Evolutionary conservation across 2,797 vertebrate genomes (phyloP).

Genomic region (Gambusia yucatana): DNA sequence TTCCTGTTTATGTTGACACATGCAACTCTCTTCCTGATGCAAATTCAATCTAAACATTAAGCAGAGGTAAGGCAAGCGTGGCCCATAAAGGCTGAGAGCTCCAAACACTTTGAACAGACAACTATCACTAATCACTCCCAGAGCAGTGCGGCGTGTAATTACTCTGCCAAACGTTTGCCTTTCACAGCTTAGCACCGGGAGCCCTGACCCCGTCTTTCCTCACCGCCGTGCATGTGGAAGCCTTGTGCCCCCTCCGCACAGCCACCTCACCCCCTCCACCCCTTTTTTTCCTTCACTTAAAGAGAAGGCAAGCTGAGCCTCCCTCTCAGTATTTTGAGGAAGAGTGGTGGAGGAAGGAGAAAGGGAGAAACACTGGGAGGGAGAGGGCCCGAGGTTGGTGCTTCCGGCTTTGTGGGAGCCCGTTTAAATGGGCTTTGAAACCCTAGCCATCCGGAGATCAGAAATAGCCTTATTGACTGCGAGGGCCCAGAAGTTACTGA

Average conservation of each 20-base stretch:
- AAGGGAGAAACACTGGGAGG: conserved; percentile 53
- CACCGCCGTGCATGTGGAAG: conserved; percentile 73
- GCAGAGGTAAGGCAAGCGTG: conserved; percentile 76
- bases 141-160: conserved; percentile 85
- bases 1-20: conserved; percentile 74
- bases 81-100: conserved; percentile 78
- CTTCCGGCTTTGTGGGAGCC: conserved; percentile 81
- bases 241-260: conserved; percentile 27
- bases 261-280: conserved; percentile 3
- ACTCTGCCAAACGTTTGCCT: conserved; percentile 85
- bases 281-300: conserved; percentile 43
- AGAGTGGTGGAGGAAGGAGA: conserved; percentile 56
- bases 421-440: conserved; percentile 85
- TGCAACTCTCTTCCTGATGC: conserved; percentile 75
- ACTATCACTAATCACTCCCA: conserved; percentile 86
- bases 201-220: conserved; percentile 83
- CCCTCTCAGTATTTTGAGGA: conserved; percentile 78
- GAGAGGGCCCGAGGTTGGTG: conserved; percentile 72
- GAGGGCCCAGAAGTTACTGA: conserved; percentile 77
- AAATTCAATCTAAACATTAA: conserved; percentile 81
- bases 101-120: conserved; percentile 83
- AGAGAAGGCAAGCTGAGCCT: conserved; percentile 71
- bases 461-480: conserved; percentile 83
- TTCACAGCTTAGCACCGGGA: conserved; percentile 84
- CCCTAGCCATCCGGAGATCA: conserved; percentile 83